phyloP scores from a whole-genome alignment of 2,888 invertebrate species.

The Leucophenga montana region DNA sequence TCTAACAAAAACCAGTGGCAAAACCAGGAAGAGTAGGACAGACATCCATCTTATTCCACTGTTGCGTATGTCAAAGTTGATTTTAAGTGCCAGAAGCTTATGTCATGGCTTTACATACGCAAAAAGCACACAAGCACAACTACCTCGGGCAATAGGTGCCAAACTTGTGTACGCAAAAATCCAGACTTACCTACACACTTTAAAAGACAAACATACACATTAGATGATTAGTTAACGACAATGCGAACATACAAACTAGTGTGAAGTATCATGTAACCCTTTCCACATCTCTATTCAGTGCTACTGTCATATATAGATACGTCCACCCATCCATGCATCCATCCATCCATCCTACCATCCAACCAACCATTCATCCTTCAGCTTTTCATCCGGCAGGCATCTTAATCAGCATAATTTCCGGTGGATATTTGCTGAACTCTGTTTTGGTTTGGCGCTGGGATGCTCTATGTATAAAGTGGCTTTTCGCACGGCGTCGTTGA shows the following conservation, averaged over 20 bases:
- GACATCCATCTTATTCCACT: background rate
- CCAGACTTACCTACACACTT: background rate
- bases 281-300: background rate
- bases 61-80: background rate
- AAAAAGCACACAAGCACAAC: background rate
- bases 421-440: constrained; percentile 49
- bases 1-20: too few species aligned
- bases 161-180: background rate
- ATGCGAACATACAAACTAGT: background rate
- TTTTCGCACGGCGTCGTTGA: constrained; percentile 1
- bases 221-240: constrained; percentile 26
- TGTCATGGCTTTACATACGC: background rate
- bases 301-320: background rate
- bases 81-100: background rate
- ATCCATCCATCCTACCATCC: background rate
- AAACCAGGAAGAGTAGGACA: too few species aligned
- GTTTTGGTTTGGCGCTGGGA: constrained; percentile 29
- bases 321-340: background rate
- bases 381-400: constrained; percentile 26
- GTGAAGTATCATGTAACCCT: background rate
- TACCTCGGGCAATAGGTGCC: background rate
- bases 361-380: background rate
- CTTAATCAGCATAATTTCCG: constrained; percentile 54
- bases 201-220: constrained; percentile 22
- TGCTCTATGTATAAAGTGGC: background rate